Evolutionary conservation across 2,113 vertebrate genomes (phyloP).

Genomic region (Rhinoptilus africanus): DNA sequence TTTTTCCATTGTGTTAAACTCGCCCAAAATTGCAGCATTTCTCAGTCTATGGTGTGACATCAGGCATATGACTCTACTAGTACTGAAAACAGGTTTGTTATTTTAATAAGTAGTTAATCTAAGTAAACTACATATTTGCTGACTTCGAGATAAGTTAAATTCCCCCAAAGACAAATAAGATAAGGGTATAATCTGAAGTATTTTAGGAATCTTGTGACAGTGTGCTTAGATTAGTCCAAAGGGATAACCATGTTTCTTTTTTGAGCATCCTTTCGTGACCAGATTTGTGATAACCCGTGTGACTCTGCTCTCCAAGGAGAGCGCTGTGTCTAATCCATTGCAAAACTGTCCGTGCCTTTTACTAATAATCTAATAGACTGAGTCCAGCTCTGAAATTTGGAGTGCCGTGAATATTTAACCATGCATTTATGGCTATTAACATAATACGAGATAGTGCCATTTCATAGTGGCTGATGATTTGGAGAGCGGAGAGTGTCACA

Average conservation of each 20-base stretch:
- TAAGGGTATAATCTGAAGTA: neutral
- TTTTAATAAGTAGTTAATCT: neutral
- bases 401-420: neutral
- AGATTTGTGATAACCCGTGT: neutral
- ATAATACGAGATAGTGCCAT: neutral
- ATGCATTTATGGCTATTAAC: neutral
- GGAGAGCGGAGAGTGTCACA: neutral
- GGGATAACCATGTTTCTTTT: neutral
- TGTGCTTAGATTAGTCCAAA: neutral
- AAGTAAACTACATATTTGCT: neutral
- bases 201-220: slow-evolving; percentile 17
- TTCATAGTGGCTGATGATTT: neutral
- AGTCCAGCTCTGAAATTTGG: neutral
- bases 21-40: neutral
- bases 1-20: neutral
- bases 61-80: neutral
- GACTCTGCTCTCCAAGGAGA: neutral
- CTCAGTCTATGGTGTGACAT: neutral
- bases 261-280: neutral
- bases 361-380: neutral
- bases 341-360: neutral
- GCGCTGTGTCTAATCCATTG: neutral
- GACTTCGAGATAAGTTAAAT: neutral
- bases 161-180: neutral
- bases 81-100: neutral